Evolutionary conservation across 2,797 vertebrate species (phyloP).

Genomic region (Babyrousa celebensis): DNA sequence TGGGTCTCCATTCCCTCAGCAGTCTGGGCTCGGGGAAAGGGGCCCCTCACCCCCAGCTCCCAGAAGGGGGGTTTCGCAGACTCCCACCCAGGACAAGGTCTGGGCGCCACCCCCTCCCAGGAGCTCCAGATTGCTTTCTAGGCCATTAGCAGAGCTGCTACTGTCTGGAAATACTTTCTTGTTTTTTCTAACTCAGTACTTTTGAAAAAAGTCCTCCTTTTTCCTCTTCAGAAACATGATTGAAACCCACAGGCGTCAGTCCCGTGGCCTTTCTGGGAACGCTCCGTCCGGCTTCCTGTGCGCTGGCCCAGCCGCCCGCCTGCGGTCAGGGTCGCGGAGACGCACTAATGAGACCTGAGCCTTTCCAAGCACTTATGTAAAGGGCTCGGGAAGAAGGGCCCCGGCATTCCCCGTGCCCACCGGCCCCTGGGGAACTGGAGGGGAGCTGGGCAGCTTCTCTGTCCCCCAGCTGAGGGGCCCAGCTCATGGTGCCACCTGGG

Average conservation of each 20-base stretch:
- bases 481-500: fast-evolving
- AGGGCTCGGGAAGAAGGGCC: constrained; percentile 60
- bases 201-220: constrained; percentile 10
- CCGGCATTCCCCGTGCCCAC: neutral
- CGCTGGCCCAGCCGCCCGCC: constrained; percentile 59
- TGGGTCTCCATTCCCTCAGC: neutral
- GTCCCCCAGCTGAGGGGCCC: neutral
- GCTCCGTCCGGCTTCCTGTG: constrained; percentile 76
- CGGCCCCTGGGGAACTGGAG: neutral
- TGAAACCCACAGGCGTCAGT: constrained; percentile 83
- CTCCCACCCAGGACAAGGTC: neutral
- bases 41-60: neutral
- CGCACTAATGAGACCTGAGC: constrained; percentile 39
- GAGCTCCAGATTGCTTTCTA: neutral
- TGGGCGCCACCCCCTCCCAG: neutral
- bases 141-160: constrained; percentile 55
- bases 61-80: neutral
- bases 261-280: constrained; percentile 81
- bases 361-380: constrained; percentile 78
- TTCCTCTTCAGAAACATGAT: constrained; percentile 79
- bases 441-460: neutral
- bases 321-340: constrained; percentile 77
- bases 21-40: neutral
- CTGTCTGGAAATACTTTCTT: constrained; percentile 73
- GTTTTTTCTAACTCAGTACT: constrained; percentile 66